Percentiles rank a stretch among this genome's conserved stretches.
These are phyloP conservation scores for Ceratoteleas bidentatus DNA, from an alignment of 1,140 invertebrate genomes.

Conservation along the genomic window DNA sequence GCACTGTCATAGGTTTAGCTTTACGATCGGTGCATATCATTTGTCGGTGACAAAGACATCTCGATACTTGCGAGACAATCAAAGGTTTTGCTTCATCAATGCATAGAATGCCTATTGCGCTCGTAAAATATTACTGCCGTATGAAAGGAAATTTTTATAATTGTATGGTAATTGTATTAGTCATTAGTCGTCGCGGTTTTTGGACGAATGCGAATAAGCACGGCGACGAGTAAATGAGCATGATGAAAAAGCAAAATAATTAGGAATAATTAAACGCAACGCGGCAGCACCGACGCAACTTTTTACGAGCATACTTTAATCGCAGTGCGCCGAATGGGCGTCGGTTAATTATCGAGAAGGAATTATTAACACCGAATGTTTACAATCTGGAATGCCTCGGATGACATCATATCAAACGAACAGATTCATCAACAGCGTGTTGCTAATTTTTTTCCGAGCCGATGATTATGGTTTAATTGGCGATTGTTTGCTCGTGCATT, in stretches of 20 bases:
- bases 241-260: slow-evolving; percentile 17
- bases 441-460: neutral
- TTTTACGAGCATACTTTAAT: slow-evolving; percentile 63
- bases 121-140: slow-evolving; percentile 51
- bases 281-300: slow-evolving; percentile 26
- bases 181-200: slow-evolving; percentile 35
- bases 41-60: slow-evolving; percentile 46
- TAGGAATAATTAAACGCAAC: slow-evolving; percentile 45
- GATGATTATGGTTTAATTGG: slow-evolving; percentile 41
- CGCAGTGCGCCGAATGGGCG: slow-evolving; percentile 63
- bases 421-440: slow-evolving; percentile 68
- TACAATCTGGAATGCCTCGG: slow-evolving; percentile 73
- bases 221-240: slow-evolving; percentile 6
- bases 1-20: slow-evolving; percentile 43
- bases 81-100: slow-evolving; percentile 54
- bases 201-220: neutral
- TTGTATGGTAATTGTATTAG: slow-evolving; percentile 56
- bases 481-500: slow-evolving; percentile 37
- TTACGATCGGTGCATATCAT: slow-evolving; percentile 49
- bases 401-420: slow-evolving; percentile 71
- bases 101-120: slow-evolving; percentile 34
- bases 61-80: slow-evolving; percentile 43
- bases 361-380: slow-evolving; percentile 75
- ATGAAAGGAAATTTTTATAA: slow-evolving; percentile 38
- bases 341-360: slow-evolving; percentile 72